These are phyloP conservation scores for Megalopta genalis DNA, from an alignment of 1,140 invertebrate species.

Conservation along the genomic window DNA sequence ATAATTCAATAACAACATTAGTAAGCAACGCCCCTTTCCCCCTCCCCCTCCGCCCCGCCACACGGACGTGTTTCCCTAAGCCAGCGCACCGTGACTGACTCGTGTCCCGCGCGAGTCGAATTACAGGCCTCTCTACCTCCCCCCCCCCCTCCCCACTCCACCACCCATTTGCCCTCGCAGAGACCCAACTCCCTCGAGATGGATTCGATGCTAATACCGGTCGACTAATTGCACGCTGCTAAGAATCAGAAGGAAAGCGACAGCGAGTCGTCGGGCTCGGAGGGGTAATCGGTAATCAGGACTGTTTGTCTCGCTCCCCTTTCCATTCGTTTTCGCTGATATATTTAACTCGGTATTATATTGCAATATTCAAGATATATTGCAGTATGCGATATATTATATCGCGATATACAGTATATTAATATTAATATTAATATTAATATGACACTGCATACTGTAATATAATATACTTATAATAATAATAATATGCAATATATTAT, in stretches of 20 bases:
- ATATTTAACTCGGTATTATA: too few species aligned
- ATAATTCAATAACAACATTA: conserved; percentile 78
- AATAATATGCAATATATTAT: too few species aligned
- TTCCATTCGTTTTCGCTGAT: background rate
- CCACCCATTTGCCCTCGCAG: background rate
- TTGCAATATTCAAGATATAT: too few species aligned
- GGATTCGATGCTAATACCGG: conserved; percentile 71
- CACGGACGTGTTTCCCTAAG: conserved; percentile 40
- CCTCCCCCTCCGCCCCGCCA: conserved; percentile 31
- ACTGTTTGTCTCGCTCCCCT: background rate
- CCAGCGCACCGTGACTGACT: conserved; percentile 29
- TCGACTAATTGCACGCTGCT: conserved; percentile 64
- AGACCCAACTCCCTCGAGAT: conserved; percentile 57
- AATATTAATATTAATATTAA: too few species aligned
- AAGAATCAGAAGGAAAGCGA: conserved; percentile 41
- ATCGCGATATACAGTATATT: too few species aligned
- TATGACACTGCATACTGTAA: too few species aligned
- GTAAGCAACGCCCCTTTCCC: conserved; percentile 56
- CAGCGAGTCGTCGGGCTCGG: background rate
- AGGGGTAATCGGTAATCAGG: background rate
- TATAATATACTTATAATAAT: too few species aligned
- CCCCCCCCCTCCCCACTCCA: too few species aligned
- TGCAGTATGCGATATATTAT: too few species aligned
- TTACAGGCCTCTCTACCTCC: conserved; percentile 53
- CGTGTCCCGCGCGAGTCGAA: conserved; percentile 55